These are phyloP conservation scores for Notodonta ziczac DNA, from an alignment of 2,888 invertebrate species.

Conservation along the genomic window DNA sequence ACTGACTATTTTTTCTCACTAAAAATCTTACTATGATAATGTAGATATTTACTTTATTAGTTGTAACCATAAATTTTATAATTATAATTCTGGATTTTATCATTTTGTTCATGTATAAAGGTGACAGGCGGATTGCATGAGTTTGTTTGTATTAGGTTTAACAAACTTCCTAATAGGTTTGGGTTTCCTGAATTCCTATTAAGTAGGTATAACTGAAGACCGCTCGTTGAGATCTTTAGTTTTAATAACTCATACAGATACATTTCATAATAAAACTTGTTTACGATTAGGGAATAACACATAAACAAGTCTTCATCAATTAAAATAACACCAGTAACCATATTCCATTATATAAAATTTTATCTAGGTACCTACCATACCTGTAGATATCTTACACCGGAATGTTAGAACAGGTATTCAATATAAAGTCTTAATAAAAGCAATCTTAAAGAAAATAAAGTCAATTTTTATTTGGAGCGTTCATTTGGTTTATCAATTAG, in stretches of 20 bases:
- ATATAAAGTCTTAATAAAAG: not conserved
- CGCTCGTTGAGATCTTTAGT: too few species aligned
- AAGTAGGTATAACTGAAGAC: too few species aligned
- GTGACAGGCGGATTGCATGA: not conserved
- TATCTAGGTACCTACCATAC: too few species aligned
- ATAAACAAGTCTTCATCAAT: too few species aligned
- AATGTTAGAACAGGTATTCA: not conserved
- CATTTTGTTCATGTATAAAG: not conserved
- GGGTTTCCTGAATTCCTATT: too few species aligned
- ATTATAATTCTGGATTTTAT: slow-evolving; percentile 24
- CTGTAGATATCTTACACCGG: too few species aligned
- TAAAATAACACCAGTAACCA: too few species aligned
- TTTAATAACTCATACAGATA: too few species aligned
- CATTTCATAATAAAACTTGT: too few species aligned
- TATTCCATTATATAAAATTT: too few species aligned
- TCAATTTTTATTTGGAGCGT: slow-evolving; percentile 14
- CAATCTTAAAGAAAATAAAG: not conserved
- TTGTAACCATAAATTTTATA: slow-evolving; percentile 33
- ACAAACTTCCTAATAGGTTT: too few species aligned
- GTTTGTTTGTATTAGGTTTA: not conserved
- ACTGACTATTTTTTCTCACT: slow-evolving; percentile 49
- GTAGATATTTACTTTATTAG: slow-evolving; percentile 40
- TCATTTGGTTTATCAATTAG: slow-evolving; percentile 68
- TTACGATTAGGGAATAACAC: too few species aligned
- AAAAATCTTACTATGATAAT: slow-evolving; percentile 43